phyloP scores from a whole-genome alignment of 2,113 vertebrate species.

The Anhinga anhinga region DNA sequence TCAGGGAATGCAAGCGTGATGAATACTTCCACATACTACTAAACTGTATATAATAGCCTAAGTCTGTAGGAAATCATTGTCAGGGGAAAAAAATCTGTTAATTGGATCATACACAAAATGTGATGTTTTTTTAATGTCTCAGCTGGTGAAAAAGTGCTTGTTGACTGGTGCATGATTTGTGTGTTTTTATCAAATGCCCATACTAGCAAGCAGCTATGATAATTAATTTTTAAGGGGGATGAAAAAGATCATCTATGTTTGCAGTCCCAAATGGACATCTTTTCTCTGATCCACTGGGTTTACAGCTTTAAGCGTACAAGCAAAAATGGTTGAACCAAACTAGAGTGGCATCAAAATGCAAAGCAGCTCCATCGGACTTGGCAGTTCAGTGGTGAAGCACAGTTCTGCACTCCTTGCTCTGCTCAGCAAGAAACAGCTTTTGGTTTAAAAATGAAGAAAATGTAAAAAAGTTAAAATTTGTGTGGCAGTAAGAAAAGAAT shows the following conservation, averaged over 20 bases:
- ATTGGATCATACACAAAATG: constrained; percentile 19
- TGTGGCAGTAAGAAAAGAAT: neutral
- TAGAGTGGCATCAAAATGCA: neutral
- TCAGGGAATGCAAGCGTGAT: neutral
- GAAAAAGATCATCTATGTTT: neutral
- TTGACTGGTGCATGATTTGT: neutral
- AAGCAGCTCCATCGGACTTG: neutral
- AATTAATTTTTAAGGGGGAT: constrained; percentile 50
- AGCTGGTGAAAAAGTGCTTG: neutral
- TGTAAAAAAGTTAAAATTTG: neutral
- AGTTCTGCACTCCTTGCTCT: neutral
- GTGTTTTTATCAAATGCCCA: neutral
- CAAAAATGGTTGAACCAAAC: neutral
- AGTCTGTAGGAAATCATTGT: constrained; percentile 23
- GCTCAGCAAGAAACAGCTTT: neutral
- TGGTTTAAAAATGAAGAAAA: neutral
- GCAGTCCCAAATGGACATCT: neutral
- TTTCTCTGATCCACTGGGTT: neutral
- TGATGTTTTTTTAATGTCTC: constrained; percentile 23
- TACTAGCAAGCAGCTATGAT: neutral
- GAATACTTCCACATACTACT: constrained; percentile 29
- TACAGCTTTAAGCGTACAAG: neutral
- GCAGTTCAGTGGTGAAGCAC: accelerated
- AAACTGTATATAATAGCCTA: constrained; percentile 18
- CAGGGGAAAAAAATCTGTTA: neutral